Percentiles rank a stretch among this genome's conserved stretches.
Conservation (phyloP, 2,797 vertebrate genomes). For the Cyprinodon diabolis region DNA sequence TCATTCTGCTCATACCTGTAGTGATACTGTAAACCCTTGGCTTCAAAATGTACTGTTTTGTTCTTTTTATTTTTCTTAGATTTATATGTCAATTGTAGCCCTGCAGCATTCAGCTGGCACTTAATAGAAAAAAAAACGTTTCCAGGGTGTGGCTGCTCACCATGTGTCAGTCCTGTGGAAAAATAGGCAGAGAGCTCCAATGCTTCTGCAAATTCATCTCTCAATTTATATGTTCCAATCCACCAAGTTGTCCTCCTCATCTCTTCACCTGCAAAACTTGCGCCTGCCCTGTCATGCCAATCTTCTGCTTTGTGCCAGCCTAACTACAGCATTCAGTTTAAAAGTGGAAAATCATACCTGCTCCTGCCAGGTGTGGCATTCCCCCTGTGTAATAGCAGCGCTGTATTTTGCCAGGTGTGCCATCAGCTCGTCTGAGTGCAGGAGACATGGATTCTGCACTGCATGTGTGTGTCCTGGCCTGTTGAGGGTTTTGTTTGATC, state of each 20-base stretch:
- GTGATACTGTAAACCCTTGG: constrained; percentile 30
- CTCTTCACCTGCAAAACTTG: constrained; percentile 33
- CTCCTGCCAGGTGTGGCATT: constrained; percentile 68
- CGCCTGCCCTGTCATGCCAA: constrained; percentile 80
- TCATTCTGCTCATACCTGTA: constrained; percentile 24
- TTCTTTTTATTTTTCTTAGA: constrained; percentile 10
- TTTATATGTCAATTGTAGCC: constrained; percentile 34
- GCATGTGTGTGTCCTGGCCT: constrained; percentile 5
- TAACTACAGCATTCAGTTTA: constrained; percentile 61
- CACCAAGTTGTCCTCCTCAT: constrained; percentile 14
- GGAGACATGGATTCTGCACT: constrained; percentile 35
- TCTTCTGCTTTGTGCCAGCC: constrained; percentile 52
- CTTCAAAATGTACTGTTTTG: constrained; percentile 13
- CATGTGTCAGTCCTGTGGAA: constrained; percentile 55
- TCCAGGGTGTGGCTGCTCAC: constrained; percentile 48
- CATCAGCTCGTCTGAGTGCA: constrained; percentile 54
- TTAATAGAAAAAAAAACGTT: constrained; percentile 34
- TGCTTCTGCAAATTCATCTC: neutral
- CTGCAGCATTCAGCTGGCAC: constrained; percentile 47
- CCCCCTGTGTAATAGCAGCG: constrained; percentile 57
- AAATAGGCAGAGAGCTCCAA: constrained; percentile 50
- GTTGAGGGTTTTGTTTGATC: constrained; percentile 13
- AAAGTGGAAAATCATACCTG: constrained; percentile 68
- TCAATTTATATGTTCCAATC: constrained; percentile 16
- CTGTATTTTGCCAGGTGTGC: constrained; percentile 61